Conservation (phyloP, 2,797 vertebrate genomes). For the Crotalus adamanteus region DNA sequence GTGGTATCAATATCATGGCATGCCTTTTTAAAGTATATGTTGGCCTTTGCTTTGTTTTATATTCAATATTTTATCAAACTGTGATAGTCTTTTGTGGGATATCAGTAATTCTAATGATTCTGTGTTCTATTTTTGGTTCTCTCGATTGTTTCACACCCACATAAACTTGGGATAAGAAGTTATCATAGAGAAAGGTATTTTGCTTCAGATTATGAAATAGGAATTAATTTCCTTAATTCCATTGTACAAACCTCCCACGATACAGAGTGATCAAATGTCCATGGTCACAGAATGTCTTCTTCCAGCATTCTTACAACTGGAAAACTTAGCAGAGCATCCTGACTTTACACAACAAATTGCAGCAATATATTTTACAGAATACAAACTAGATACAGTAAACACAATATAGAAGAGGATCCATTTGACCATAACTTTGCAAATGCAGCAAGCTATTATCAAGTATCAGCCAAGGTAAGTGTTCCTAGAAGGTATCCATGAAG, state of each 20-base stretch:
- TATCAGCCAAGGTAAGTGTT: neutral
- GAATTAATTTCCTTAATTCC: neutral
- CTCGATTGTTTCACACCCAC: neutral
- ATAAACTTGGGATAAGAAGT: neutral
- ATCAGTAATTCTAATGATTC: neutral
- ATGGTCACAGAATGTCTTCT: neutral
- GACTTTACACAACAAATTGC: neutral
- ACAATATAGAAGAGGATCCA: neutral
- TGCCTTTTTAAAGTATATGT: neutral
- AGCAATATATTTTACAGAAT: neutral
- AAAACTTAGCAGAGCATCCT: neutral
- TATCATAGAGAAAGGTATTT: neutral
- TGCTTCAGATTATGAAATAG: neutral
- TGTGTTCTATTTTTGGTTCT: neutral
- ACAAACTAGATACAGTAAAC: neutral
- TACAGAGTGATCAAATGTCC: neutral
- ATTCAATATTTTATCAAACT: neutral
- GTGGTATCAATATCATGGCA: neutral
- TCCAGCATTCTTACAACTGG: neutral
- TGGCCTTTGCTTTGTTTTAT: neutral
- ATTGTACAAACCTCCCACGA: neutral
- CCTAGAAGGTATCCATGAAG: neutral
- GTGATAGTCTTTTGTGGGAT: neutral
- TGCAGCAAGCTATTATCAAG: neutral
- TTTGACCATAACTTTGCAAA: neutral